phyloP scores from a whole-genome alignment of 2,888 invertebrate genomes.

The Hydrotaea diabolus region DNA sequence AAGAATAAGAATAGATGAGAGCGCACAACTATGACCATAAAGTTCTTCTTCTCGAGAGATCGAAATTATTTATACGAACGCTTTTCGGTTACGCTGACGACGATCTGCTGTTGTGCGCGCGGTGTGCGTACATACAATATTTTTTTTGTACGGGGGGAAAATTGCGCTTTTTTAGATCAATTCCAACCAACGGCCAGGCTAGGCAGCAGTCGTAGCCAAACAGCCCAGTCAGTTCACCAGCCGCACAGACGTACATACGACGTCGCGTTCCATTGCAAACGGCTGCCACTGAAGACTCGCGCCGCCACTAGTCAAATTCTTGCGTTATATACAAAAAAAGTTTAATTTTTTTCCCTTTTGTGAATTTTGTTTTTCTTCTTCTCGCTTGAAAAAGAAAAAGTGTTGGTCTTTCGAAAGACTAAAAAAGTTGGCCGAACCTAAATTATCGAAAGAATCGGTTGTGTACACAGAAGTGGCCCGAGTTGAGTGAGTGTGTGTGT shows the following conservation, averaged over 20 bases:
- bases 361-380: not conserved
- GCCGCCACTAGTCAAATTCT: not conserved
- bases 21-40: constrained; percentile 7
- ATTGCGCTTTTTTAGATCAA: constrained; percentile 55
- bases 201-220: constrained; percentile 13
- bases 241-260: constrained; percentile 30
- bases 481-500: too few species aligned
- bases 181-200: constrained; percentile 35
- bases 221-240: constrained; percentile 22
- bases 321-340: too few species aligned
- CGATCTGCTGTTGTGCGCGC: constrained; percentile 5
- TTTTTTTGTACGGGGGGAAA: constrained; percentile 31
- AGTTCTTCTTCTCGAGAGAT: constrained; percentile 7
- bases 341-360: not conserved
- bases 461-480: too few species aligned
- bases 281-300: not conserved
- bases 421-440: not conserved
- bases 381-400: not conserved
- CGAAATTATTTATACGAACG: constrained; percentile 46
- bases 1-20: not conserved
- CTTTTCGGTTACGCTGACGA: constrained; percentile 7
- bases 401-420: not conserved
- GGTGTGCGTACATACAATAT: constrained; percentile 44
- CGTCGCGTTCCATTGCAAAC: constrained; percentile 20
- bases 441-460: too few species aligned